phyloP scores from a whole-genome alignment of 1,140 invertebrate genomes.

The Chymomyza costata region DNA sequence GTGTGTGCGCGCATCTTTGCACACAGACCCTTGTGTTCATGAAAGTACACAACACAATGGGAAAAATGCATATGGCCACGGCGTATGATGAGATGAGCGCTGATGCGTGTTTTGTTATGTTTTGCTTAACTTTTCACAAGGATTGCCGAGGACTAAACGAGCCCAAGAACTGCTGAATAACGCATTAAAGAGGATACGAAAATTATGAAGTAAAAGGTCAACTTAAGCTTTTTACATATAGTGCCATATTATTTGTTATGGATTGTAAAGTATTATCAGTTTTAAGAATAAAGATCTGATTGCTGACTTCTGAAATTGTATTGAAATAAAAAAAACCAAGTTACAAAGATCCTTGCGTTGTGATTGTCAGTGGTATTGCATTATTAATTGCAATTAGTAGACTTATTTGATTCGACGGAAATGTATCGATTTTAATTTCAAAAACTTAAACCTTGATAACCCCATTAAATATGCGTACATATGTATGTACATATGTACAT shows the following conservation, averaged over 20 bases:
- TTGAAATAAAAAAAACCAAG: too few relatives aligned
- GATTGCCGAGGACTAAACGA: constrained; percentile 43
- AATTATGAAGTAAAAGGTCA: too few relatives aligned
- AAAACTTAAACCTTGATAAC: constrained; percentile 57
- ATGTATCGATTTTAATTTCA: constrained; percentile 65
- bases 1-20: constrained; percentile 12
- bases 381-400: constrained; percentile 20
- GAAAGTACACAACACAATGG: constrained; percentile 70
- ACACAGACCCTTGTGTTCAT: constrained; percentile 57
- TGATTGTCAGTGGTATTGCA: constrained; percentile 39
- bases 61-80: constrained; percentile 67
- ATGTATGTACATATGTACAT: constrained; percentile 14
- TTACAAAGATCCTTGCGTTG: too few relatives aligned
- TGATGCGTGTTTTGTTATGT: constrained; percentile 36
- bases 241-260: too few relatives aligned
- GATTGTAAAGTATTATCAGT: too few relatives aligned
- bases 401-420: constrained; percentile 53
- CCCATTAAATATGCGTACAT: constrained; percentile 62
- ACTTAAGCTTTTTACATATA: too few relatives aligned
- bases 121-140: constrained; percentile 68
- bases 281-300: too few relatives aligned
- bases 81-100: constrained; percentile 28
- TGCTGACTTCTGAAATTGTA: too few relatives aligned
- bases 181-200: constrained; percentile 51
- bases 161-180: constrained; percentile 35